Percentiles rank a stretch among this genome's conserved stretches.
phyloP scores from a whole-genome alignment of 2,113 vertebrate species.

The Dipodomys spectabilis region DNA sequence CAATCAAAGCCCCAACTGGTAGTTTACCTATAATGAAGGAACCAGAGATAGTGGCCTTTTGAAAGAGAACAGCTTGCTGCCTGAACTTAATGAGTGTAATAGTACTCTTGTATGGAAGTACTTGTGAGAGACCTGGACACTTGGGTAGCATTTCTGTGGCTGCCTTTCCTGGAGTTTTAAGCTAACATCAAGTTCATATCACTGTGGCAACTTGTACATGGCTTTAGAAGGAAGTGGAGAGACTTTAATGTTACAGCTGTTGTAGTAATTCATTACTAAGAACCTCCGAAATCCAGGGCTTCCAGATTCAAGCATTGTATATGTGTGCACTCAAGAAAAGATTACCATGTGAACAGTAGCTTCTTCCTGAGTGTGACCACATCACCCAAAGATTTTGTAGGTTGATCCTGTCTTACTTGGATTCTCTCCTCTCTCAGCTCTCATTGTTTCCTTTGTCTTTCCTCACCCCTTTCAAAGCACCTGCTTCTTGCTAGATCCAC shows the following conservation, averaged over 20 bases:
- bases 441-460: background rate
- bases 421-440: background rate
- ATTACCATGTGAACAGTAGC: too few relatives aligned
- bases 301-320: background rate
- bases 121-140: background rate
- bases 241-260: background rate
- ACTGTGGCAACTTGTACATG: too few relatives aligned
- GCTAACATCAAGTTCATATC: background rate
- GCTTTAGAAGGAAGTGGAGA: background rate
- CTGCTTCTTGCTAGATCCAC: rapidly evolving
- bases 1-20: background rate
- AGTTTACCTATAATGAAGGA: background rate
- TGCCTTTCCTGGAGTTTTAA: background rate
- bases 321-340: background rate
- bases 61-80: background rate
- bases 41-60: background rate
- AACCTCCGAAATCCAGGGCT: background rate
- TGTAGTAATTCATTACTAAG: background rate
- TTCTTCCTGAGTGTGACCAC: background rate
- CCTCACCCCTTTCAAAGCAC: background rate
- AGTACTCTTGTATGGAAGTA: background rate
- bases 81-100: background rate
- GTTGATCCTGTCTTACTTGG: background rate
- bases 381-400: background rate
- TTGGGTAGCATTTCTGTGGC: background rate